Evolutionary conservation across 2,113 vertebrate genomes (phyloP).

Genomic region (Sinocyclocheilus rhinocerous): DNA sequence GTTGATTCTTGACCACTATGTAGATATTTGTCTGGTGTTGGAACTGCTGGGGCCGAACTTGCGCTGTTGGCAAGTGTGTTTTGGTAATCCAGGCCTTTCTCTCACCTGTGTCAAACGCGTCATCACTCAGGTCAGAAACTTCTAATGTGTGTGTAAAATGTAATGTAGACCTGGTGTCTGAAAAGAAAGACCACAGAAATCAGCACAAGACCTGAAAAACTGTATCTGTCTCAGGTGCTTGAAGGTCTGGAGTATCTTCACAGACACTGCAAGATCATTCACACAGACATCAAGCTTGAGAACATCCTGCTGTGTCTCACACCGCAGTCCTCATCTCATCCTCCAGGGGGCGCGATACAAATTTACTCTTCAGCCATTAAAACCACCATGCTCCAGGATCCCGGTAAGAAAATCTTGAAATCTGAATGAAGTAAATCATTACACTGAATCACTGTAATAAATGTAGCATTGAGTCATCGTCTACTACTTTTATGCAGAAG

Average conservation of each 20-base stretch:
- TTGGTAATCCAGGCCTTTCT: constrained; percentile 74
- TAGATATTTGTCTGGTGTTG: constrained; percentile 83
- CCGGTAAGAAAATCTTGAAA: background rate
- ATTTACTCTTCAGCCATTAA: background rate
- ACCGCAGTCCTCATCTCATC: constrained; percentile 62
- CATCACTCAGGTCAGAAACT: constrained; percentile 78
- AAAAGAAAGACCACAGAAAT: background rate
- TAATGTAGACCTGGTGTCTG: background rate
- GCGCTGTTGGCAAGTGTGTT: constrained; percentile 74
- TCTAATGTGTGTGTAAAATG: background rate
- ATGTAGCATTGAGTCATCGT: background rate
- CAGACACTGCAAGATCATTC: constrained; percentile 82
- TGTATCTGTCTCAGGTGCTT: constrained; percentile 75
- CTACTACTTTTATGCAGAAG: background rate
- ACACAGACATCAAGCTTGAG: constrained; percentile 86
- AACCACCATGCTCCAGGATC: background rate
- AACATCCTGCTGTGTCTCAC: constrained; percentile 77
- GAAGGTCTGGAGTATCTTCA: constrained; percentile 84
- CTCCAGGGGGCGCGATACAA: constrained; percentile 52
- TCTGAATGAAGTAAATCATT: background rate
- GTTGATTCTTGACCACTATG: constrained; percentile 57
- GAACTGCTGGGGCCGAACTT: constrained; percentile 83
- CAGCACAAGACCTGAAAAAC: background rate
- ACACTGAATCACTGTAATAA: background rate
- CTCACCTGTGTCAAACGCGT: constrained; percentile 77